A percentile compares a stretch with the other conserved stretches of the same genome.
Conservation (phyloP, 2,797 vertebrate genomes). For the Carapus acus region DNA sequence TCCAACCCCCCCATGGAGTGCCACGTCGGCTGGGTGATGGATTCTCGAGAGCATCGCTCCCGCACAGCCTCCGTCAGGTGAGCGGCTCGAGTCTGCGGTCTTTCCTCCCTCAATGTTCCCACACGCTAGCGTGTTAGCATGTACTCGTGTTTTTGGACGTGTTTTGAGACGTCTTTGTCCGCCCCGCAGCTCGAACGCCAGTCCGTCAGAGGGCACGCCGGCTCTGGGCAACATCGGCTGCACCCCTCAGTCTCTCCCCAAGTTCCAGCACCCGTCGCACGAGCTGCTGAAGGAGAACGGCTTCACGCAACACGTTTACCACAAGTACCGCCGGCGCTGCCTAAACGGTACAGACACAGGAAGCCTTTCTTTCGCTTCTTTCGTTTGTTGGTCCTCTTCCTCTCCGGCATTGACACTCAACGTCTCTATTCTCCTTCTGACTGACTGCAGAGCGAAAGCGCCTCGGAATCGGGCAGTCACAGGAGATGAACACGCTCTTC, state of each 20-base stretch:
- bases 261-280: slow-evolving; percentile 97
- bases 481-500: slow-evolving; percentile 99
- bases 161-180: too few species aligned
- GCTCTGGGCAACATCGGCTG: slow-evolving; percentile 86
- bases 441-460: slow-evolving; percentile 85
- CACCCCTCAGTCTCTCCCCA: slow-evolving; percentile 95
- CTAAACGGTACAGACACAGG: slow-evolving; percentile 79
- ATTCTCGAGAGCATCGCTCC: slow-evolving; percentile 93
- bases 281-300: slow-evolving; percentile 99
- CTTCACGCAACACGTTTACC: slow-evolving; percentile 99
- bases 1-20: slow-evolving; percentile 97
- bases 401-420: neutral
- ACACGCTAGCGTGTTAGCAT: too few species aligned
- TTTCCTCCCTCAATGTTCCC: too few species aligned
- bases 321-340: slow-evolving; percentile 98
- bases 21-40: slow-evolving; percentile 99
- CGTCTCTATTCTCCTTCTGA: neutral
- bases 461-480: slow-evolving; percentile 95
- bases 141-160: too few species aligned
- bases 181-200: slow-evolving; percentile 81
- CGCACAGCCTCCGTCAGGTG: slow-evolving; percentile 95
- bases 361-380: too few species aligned
- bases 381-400: neutral
- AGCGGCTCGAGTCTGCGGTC: slow-evolving; percentile 7
- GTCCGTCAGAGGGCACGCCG: slow-evolving; percentile 89